Conservation (phyloP, 2,797 vertebrate genomes). For the Cheirogaleus major region DNA sequence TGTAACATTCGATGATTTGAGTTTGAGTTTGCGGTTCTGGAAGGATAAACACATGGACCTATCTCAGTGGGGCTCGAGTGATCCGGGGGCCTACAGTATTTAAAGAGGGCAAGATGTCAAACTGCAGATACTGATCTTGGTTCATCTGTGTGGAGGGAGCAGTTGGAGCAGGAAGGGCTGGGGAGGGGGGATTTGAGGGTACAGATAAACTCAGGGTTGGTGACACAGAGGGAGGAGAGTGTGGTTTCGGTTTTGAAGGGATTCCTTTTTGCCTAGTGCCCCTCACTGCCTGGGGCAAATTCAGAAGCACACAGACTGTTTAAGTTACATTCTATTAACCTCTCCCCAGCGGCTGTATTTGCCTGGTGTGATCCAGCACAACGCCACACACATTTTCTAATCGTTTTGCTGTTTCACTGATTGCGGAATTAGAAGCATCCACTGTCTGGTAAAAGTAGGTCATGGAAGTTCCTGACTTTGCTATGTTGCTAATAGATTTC, state of each 20-base stretch:
- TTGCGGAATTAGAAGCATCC: slow-evolving; percentile 67
- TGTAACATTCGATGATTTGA: background rate
- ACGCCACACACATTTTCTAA: slow-evolving; percentile 50
- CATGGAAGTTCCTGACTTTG: slow-evolving; percentile 74
- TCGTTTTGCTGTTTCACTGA: slow-evolving; percentile 66
- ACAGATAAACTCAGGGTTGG: background rate
- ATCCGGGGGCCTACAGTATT: background rate
- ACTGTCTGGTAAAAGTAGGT: slow-evolving; percentile 63
- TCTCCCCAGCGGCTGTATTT: background rate
- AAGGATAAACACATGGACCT: background rate
- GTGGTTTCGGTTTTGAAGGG: background rate
- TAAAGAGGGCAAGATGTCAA: background rate
- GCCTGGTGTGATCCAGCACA: slow-evolving; percentile 2
- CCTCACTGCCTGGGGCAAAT: background rate
- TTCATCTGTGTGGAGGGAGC: background rate
- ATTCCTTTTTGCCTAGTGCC: slow-evolving; percentile 3
- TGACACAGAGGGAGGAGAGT: background rate
- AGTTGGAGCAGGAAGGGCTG: background rate
- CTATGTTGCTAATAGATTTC: slow-evolving; percentile 72
- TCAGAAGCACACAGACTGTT: slow-evolving; percentile 39
- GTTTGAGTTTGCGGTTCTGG: background rate
- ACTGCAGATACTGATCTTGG: background rate
- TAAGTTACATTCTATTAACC: slow-evolving; percentile 36
- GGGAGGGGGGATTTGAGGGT: background rate
- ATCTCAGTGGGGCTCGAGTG: background rate